Evolutionary conservation across 2,113 vertebrate species (phyloP).

Genomic region (Crotalus horridus): DNA sequence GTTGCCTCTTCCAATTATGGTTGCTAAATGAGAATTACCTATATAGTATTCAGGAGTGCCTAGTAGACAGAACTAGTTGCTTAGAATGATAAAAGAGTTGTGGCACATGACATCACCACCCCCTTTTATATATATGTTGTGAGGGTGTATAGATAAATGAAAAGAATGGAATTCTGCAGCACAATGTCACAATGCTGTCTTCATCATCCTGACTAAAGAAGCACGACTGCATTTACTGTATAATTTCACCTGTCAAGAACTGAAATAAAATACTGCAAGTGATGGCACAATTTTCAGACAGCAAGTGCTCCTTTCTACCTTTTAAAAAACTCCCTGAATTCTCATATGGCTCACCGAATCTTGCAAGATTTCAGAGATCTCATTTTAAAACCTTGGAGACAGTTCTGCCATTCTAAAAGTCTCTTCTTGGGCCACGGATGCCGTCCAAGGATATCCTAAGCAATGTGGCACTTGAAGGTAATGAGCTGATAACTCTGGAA

Average conservation of each 20-base stretch:
- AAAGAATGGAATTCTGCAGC: too few relatives aligned
- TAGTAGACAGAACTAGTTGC: not conserved
- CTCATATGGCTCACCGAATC: not conserved
- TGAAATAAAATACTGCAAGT: not conserved
- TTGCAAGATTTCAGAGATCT: not conserved
- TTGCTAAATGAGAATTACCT: not conserved
- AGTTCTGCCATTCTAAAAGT: not conserved
- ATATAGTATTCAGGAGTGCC: not conserved
- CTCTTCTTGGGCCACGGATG: not conserved
- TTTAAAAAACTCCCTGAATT: not conserved
- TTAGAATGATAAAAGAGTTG: too few relatives aligned
- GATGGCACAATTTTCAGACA: not conserved
- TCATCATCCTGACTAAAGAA: not conserved
- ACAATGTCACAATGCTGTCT: not conserved
- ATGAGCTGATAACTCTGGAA: not conserved
- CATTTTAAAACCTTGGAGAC: not conserved
- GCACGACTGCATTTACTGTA: too few relatives aligned
- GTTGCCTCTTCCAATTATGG: not conserved
- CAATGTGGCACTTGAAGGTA: not conserved
- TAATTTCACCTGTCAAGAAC: not conserved
- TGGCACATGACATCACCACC: too few relatives aligned
- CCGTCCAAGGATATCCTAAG: not conserved
- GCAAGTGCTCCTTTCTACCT: not conserved
- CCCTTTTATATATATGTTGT: too few relatives aligned
- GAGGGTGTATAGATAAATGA: too few relatives aligned